Conservation (phyloP, 2,113 vertebrate species). For the Ia io region DNA sequence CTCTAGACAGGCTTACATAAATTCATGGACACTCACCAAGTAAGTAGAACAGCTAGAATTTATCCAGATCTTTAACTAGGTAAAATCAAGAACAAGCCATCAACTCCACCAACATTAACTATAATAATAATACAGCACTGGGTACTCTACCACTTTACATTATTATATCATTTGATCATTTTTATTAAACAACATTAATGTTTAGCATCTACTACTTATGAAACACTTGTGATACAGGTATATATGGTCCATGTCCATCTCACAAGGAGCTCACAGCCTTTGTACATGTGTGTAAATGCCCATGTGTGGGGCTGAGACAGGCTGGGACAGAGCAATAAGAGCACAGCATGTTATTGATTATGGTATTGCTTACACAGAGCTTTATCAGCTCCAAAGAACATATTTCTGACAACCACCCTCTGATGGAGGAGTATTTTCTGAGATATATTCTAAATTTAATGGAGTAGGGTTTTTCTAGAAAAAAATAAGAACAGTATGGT, state of each 20-base stretch:
- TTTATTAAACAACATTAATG: background rate
- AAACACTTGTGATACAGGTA: background rate
- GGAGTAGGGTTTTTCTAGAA: background rate
- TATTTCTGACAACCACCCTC: background rate
- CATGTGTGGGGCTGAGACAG: too few species aligned
- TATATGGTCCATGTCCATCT: rapidly evolving
- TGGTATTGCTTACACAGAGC: background rate
- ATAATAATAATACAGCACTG: background rate
- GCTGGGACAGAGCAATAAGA: background rate
- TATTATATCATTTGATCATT: background rate
- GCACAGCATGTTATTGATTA: background rate
- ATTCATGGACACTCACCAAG: background rate
- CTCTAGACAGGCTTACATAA: background rate
- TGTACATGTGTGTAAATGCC: background rate
- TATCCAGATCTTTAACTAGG: background rate
- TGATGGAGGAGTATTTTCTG: background rate
- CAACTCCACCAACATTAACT: background rate
- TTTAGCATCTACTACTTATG: background rate
- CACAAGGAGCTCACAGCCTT: background rate
- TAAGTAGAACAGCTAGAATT: background rate
- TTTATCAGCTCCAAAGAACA: background rate
- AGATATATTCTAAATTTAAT: conserved; percentile 9
- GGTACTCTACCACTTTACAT: background rate
- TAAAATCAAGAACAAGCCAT: background rate
- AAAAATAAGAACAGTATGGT: background rate